Evolutionary conservation across 1,140 invertebrate species (phyloP).

Genomic region (Neodiprion virginianus): DNA sequence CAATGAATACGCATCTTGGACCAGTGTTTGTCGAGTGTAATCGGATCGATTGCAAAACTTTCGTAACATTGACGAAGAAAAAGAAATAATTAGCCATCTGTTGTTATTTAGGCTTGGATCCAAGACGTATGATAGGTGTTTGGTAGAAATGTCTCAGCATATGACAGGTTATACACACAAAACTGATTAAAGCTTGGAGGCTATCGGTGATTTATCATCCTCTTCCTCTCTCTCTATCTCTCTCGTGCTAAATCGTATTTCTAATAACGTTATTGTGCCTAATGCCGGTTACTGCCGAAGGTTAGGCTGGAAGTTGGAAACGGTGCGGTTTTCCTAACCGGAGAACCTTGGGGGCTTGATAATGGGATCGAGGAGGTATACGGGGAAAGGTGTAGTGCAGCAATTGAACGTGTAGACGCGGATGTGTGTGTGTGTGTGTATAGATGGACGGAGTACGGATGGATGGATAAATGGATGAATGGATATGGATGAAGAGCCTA

Average conservation of each 20-base stretch:
- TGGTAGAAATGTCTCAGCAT: too few species aligned
- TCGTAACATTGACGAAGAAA: too few species aligned
- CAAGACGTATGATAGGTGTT: too few species aligned
- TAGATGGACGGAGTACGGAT: not conserved
- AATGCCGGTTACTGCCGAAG: not conserved
- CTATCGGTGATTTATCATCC: not conserved
- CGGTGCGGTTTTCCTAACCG: not conserved
- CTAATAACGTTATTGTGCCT: not conserved
- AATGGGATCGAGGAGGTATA: not conserved
- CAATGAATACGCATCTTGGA: too few species aligned
- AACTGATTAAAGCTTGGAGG: too few species aligned
- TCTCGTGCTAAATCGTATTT: not conserved
- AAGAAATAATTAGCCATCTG: too few species aligned
- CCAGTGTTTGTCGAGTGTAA: too few species aligned
- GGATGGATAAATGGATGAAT: not conserved
- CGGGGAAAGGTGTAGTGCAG: not conserved
- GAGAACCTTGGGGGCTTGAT: not conserved
- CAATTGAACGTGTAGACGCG: not conserved
- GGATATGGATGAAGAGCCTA: not conserved
- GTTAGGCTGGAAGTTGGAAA: not conserved
- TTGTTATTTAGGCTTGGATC: too few species aligned
- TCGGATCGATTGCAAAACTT: too few species aligned
- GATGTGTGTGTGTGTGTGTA: not conserved
- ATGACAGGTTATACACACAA: too few species aligned
- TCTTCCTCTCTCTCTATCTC: not conserved